These are phyloP conservation scores for Scartelaos histophorus DNA, from an alignment of 2,113 vertebrate species.

Conservation along the genomic window DNA sequence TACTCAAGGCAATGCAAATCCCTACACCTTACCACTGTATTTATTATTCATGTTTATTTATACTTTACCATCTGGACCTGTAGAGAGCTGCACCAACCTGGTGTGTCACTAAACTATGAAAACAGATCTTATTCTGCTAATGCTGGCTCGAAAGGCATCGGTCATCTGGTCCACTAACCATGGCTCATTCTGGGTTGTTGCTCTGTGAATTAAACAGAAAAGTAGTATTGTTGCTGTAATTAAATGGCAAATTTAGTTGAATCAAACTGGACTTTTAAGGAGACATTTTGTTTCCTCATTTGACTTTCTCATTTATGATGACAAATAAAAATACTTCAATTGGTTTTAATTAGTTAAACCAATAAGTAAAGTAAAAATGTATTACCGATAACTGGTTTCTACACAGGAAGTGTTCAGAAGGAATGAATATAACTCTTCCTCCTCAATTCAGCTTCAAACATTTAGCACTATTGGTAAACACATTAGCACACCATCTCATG, in stretches of 20 bases:
- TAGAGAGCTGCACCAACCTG: slow-evolving; percentile 48
- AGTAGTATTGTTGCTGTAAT: no score
- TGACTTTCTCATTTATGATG: no score
- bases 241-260: no score
- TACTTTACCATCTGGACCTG: slow-evolving; percentile 63
- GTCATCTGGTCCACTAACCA: slow-evolving; percentile 22
- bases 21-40: slow-evolving; percentile 27
- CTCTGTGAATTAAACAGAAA: not conserved
- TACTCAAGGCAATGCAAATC: no score
- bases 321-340: not conserved
- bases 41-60: slow-evolving; percentile 45
- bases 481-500: not conserved
- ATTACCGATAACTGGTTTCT: not conserved
- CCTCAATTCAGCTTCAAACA: not conserved
- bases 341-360: no score
- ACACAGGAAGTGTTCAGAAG: not conserved
- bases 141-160: slow-evolving; percentile 35
- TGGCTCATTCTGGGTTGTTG: not conserved
- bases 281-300: not conserved
- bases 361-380: not conserved
- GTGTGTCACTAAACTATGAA: slow-evolving; percentile 54
- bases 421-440: not conserved
- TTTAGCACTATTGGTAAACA: not conserved
- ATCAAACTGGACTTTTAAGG: not conserved
- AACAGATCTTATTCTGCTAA: slow-evolving; percentile 34